Evolutionary conservation across 2,113 vertebrate species (phyloP).

Genomic region (Crotophaga sulcirostris): DNA sequence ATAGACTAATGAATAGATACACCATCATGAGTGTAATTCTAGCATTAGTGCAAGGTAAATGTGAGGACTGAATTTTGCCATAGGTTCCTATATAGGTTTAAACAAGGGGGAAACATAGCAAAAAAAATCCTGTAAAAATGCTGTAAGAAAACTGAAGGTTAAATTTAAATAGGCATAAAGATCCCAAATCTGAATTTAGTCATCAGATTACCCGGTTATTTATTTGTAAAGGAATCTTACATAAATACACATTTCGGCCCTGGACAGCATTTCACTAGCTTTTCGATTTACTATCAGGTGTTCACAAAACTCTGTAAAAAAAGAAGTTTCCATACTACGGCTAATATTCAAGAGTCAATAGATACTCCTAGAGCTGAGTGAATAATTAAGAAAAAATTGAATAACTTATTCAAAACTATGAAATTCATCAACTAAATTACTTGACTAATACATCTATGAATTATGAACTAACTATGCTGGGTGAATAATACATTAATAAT

Average conservation of each 20-base stretch:
- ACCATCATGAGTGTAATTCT: fast-evolving
- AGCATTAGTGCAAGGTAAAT: neutral
- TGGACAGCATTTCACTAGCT: neutral
- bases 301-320: neutral
- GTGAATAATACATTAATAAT: slow-evolving; percentile 73
- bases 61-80: neutral
- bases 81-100: neutral
- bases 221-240: neutral
- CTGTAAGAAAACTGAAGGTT: neutral
- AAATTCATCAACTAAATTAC: slow-evolving; percentile 72
- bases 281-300: neutral
- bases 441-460: slow-evolving; percentile 70
- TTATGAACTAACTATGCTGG: slow-evolving; percentile 56
- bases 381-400: slow-evolving; percentile 63
- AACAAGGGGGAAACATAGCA: neutral
- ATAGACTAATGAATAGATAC: neutral
- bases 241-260: neutral
- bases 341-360: slow-evolving; percentile 1
- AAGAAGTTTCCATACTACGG: neutral
- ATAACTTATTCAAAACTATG: slow-evolving; percentile 67
- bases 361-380: slow-evolving; percentile 15
- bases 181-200: neutral
- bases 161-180: neutral
- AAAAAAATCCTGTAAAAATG: neutral
- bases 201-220: neutral